Conservation (phyloP, 2,113 vertebrate genomes). For the Syngnathus typhle region DNA sequence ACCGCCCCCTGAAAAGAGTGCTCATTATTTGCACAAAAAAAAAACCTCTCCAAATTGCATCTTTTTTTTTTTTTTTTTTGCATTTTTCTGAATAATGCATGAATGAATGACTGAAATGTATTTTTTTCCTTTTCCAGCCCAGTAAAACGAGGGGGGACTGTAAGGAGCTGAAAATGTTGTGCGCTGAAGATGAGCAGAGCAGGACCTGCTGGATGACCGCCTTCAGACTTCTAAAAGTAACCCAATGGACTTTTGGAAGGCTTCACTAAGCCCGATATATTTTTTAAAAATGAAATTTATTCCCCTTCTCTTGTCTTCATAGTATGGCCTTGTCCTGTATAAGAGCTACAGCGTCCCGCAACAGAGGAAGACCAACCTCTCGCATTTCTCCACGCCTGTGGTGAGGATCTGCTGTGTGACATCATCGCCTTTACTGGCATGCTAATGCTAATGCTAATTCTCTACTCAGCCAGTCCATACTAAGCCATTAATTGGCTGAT, state of each 20-base stretch:
- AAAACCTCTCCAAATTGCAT: background rate
- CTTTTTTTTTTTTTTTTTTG: background rate
- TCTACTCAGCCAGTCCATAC: constrained; percentile 25
- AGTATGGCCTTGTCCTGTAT: constrained; percentile 88
- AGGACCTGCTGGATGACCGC: constrained; percentile 92
- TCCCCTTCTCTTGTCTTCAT: constrained; percentile 38
- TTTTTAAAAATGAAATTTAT: background rate
- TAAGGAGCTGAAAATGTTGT: constrained; percentile 89
- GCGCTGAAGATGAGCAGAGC: constrained; percentile 92
- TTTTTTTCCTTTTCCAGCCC: constrained; percentile 68
- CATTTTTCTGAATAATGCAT: background rate
- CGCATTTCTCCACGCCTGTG: constrained; percentile 79
- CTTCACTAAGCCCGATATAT: background rate
- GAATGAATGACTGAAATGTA: background rate
- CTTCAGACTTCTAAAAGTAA: constrained; percentile 93
- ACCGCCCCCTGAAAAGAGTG: background rate
- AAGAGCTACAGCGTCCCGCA: constrained; percentile 87
- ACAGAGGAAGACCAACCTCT: constrained; percentile 77
- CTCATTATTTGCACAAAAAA: background rate
- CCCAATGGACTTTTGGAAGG: background rate
- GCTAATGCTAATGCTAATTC: constrained; percentile 17
- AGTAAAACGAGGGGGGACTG: constrained; percentile 82
- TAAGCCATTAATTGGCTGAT: constrained; percentile 31
- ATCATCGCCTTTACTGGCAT: constrained; percentile 13
- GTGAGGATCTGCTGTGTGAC: constrained; percentile 70